These are phyloP conservation scores for Myrmecophaga tridactyla DNA, from an alignment of 2,113 vertebrate genomes.

Conservation along the genomic window DNA sequence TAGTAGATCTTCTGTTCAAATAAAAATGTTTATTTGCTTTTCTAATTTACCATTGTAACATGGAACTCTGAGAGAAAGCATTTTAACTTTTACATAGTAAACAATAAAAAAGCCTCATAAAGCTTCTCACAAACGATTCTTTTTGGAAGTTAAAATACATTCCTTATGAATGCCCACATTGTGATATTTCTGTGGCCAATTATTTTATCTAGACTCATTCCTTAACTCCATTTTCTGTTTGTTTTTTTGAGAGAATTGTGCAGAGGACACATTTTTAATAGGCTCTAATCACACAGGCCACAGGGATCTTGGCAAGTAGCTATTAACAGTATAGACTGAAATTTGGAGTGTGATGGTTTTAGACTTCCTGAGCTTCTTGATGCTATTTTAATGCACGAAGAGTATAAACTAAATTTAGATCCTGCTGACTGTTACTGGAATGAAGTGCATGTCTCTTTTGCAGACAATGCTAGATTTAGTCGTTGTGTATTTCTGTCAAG, in stretches of 20 bases:
- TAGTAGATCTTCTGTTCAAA: conserved; percentile 25
- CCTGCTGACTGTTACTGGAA: conserved; percentile 59
- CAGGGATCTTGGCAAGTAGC: conserved; percentile 43
- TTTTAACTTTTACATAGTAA: conserved; percentile 56
- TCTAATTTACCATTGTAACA: conserved; percentile 53
- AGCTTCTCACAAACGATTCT: conserved; percentile 8
- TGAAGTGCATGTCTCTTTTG: conserved; percentile 59
- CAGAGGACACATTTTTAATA: conserved; percentile 58
- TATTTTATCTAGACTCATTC: conserved; percentile 39
- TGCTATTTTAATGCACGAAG: conserved; percentile 75
- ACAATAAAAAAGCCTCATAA: conserved; percentile 46
- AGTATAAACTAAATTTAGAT: conserved; percentile 79
- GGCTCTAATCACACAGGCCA: conserved; percentile 48
- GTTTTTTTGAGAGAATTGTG: background rate
- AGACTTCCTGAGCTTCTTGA: conserved; percentile 67
- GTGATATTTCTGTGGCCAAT: conserved; percentile 18
- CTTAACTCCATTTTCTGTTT: conserved; percentile 42
- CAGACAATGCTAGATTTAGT: conserved; percentile 64
- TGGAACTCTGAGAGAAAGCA: conserved; percentile 5
- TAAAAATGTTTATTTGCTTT: conserved; percentile 57
- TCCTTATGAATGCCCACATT: background rate
- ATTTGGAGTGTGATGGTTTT: conserved; percentile 57
- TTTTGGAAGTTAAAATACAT: background rate
- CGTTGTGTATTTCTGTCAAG: conserved; percentile 65
- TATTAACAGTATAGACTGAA: conserved; percentile 62